Base-by-base conservation (phyloP, 2,113 vertebrate genomes). In the Crotalus helleri region DNA sequence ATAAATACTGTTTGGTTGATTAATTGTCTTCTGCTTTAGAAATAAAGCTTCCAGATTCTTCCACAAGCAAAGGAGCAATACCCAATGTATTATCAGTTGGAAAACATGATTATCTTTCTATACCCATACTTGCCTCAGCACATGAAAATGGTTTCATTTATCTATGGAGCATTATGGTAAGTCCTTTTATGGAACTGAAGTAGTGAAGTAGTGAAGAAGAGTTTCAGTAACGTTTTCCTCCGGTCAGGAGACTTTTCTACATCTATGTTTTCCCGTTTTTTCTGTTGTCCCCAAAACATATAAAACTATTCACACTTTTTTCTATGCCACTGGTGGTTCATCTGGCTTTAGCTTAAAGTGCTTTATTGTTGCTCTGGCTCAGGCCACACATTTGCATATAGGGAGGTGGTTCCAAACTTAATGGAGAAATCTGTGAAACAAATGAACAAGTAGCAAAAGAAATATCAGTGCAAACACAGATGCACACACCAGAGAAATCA, bases 121-220 rank as follows among this genome's bases (percentile, higher is more conserved):
- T 95, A 74, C 97, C 97, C 0, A 0, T 98, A 24, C 59, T 98
- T 24, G 97, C 94, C 90, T 97, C 97, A 58, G 97, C 97, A 39
- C 97, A 98, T 55, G 97, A 97, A 92, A 96, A 97, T 0, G 97
- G 97, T 51, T 96, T 94, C 87, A 96, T 98, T 55, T 97, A 95
- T 87, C 46, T 98, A 0, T 98, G 98, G 97, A 97, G 69, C 5
- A n/a, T 96, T 89, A 95, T 95, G 97, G 98, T 98, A 94, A 61
- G 51, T 29, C 29, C 3, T 91, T 87, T 94, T 90, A 54, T 29
- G 15, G 44, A 26, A 90, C 2, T 61, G 55, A 44, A 53, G 57
- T 54, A 74, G 49, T 12, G 46, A 74, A 39, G 4, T 39, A 17
- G 23, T 26, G 44, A 59, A 61, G 39, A 7, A 1, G 3, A 1